Conservation (phyloP, 2,888 invertebrate species). For the Caenorhabditis sp. region DNA sequence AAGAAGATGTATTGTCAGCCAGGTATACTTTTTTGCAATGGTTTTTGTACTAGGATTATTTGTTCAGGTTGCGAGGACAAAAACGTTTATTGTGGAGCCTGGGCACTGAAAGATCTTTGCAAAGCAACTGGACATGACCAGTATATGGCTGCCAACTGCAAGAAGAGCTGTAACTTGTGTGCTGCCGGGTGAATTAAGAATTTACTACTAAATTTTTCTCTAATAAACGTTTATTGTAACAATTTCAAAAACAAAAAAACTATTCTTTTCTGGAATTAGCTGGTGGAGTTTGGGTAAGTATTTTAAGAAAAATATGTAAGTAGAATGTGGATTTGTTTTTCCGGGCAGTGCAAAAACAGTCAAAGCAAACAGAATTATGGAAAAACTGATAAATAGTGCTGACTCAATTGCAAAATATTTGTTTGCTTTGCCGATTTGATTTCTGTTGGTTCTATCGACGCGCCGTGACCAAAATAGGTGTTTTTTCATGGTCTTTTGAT, state of each 20-base stretch:
- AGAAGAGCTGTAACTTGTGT: constrained; percentile 79
- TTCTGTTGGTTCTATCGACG: constrained; percentile 88
- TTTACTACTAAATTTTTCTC: no score
- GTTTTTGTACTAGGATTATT: no score
- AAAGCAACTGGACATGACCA: constrained; percentile 63
- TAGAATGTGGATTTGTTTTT: no score
- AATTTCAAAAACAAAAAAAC: no score
- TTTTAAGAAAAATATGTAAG: no score
- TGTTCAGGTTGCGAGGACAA: constrained; percentile 77
- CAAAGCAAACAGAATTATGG: constrained; percentile 93
- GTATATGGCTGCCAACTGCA: constrained; percentile 78
- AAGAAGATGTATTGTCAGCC: constrained; percentile 80
- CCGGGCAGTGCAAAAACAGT: constrained; percentile 91
- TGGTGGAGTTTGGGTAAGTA: no score
- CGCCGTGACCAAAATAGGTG: constrained; percentile 87
- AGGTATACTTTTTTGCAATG: no score
- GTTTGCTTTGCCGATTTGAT: constrained; percentile 90
- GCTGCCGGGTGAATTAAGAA: no score
- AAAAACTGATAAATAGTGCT: constrained; percentile 88
- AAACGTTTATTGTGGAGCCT: constrained; percentile 81
- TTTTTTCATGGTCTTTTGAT: neutral
- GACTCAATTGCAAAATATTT: constrained; percentile 91
- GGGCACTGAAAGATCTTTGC: constrained; percentile 78
- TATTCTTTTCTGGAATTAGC: no score
- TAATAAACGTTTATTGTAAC: no score